Evolutionary conservation across 1,140 invertebrate species (phyloP).

Genomic region (Cydia pomonella): DNA sequence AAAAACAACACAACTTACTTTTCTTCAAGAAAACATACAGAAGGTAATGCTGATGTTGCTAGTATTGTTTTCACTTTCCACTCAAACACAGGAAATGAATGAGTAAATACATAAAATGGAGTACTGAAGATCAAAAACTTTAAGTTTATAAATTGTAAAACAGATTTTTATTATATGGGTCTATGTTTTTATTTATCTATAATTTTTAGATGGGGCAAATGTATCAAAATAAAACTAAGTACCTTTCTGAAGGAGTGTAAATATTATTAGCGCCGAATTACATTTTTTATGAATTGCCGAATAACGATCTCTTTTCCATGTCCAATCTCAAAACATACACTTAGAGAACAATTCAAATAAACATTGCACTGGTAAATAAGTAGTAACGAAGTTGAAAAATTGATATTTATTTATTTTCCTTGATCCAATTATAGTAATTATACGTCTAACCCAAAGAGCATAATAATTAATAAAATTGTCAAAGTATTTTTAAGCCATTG

Average conservation of each 20-base stretch:
- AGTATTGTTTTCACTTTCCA: background rate
- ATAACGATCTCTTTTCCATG: background rate
- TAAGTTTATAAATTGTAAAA: background rate
- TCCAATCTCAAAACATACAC: background rate
- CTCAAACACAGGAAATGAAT: background rate
- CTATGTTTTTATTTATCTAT: background rate
- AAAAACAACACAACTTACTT: too few species aligned
- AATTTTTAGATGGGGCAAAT: background rate
- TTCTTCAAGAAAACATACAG: too few species aligned
- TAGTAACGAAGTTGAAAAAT: too few species aligned
- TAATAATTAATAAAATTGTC: too few species aligned
- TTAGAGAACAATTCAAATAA: background rate
- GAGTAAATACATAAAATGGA: background rate
- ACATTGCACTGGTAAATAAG: background rate
- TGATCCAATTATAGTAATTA: too few species aligned
- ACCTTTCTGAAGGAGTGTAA: background rate
- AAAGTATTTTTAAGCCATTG: too few species aligned
- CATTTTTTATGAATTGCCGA: background rate
- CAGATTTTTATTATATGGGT: too few species aligned
- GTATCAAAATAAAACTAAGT: background rate
- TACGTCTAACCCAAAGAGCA: too few species aligned
- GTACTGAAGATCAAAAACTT: background rate
- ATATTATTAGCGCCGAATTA: background rate
- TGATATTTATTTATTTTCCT: too few species aligned
- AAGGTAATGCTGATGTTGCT: too few species aligned